Percentiles rank a stretch among this genome's conserved stretches.
phyloP scores from a whole-genome alignment of 2,888 invertebrate species.

The Lithophane ornitopus region DNA sequence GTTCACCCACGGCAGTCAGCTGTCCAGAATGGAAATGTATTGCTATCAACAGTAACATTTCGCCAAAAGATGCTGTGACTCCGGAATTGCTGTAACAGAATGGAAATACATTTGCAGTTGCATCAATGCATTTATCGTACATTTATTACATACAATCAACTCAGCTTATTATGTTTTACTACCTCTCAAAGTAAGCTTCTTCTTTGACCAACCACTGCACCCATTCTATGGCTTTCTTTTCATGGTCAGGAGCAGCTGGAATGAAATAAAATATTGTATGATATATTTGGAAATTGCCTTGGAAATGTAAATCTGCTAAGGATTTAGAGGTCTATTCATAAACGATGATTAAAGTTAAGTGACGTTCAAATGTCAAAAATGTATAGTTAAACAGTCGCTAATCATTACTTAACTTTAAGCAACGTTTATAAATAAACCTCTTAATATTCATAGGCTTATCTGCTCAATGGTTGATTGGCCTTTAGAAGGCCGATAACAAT shows the following conservation, averaged over 20 bases:
- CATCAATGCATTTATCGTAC: neutral
- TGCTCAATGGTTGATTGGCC: no score
- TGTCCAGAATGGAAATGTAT: slow-evolving; percentile 99
- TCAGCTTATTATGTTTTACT: slow-evolving; percentile 39
- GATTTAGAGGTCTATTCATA: no score
- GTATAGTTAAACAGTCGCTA: no score
- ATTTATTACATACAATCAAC: neutral
- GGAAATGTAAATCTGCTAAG: neutral
- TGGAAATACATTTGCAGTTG: neutral
- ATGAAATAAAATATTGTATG: slow-evolving; percentile 45
- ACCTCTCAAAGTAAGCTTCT: slow-evolving; percentile 96
- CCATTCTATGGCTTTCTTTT: slow-evolving; percentile 97
- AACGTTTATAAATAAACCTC: no score
- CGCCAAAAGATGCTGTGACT: slow-evolving; percentile 97
- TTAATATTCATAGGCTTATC: neutral
- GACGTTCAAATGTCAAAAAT: no score
- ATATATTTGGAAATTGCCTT: neutral
- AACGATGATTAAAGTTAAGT: no score
- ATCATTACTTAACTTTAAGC: no score
- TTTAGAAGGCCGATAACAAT: no score
- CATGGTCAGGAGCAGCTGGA: slow-evolving; percentile 93
- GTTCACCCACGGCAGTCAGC: slow-evolving; percentile 97
- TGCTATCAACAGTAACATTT: slow-evolving; percentile 98
- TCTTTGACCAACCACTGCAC: slow-evolving; percentile 97
- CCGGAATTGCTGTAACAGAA: slow-evolving; percentile 92